Evolutionary conservation across 2,797 vertebrate species (phyloP), one percentile per base, ranked within the genome.

Genomic region (Botia almorhae): DNA sequence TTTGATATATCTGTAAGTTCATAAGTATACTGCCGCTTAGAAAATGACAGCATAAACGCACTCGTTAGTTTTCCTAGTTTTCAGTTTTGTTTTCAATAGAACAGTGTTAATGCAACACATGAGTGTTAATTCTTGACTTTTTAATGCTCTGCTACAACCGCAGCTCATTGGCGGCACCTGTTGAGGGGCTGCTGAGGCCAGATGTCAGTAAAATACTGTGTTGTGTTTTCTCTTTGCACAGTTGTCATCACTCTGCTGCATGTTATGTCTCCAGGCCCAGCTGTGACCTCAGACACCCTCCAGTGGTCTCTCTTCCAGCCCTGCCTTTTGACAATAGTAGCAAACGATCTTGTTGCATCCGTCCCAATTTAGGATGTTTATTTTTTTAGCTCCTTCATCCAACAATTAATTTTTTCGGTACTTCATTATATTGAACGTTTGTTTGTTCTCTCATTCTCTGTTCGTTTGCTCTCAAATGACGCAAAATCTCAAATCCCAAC

Each of bases 221-320:
- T 60, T n/a, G 43, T 69, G 73, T 86, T 86, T 82, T 84, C 82
- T 84, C 77, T 68, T 36, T 12, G 36, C 23, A n/a, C 29, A 58
- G 78, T 81, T 81, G 61, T 72, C 69, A 69, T 81, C 81, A 46
- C 78, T 63, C 23, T 16, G 11, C 72, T 83, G 16, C 7, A 43
- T 83, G 75, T 86, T 83, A 60, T 84, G 83, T 79, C 71, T 84
- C 69, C 14, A 29, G 36, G 68, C 21, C 14, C 6, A 2, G 7
- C 39, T 51, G 71, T 79, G 85, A 78, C 85, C 83, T 81, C 55
- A 39, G 13, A 33, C 73, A 75, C 51, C 74, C 71, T 43, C 26
- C 33, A 19, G 55, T 4, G 7, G 80, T 23, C 48, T 39, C 50
- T 79, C 60, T 26, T 26, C 58, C 56, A 11, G 10, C 60, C 10